A percentile compares a stretch with the other conserved stretches of the same genome.
phyloP scores from a whole-genome alignment of 2,113 vertebrate species.

The Ailurus styani region DNA sequence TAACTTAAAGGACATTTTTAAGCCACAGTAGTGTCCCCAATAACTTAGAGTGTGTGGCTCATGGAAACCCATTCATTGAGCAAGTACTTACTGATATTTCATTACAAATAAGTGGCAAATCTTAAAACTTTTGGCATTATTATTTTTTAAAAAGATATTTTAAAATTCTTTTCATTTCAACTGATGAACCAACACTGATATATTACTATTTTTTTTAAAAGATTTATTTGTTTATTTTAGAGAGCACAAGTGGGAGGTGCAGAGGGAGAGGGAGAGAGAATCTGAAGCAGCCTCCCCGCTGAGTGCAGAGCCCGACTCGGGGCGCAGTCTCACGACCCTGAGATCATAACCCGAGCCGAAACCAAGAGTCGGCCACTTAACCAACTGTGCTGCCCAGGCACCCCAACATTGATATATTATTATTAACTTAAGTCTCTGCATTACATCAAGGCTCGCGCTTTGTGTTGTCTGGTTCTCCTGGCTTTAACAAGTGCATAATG shows the following conservation, averaged over 20 bases:
- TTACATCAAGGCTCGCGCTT: neutral
- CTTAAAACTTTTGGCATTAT: neutral
- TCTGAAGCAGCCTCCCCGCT: neutral
- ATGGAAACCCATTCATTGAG: conserved; percentile 14
- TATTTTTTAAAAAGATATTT: neutral
- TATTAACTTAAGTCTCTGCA: neutral
- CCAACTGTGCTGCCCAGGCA: neutral
- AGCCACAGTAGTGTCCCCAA: neutral
- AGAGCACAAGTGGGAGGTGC: neutral
- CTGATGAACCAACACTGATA: neutral
- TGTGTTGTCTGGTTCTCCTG: neutral
- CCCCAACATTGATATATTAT: neutral
- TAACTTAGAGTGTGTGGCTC: neutral
- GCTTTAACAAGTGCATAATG: neutral
- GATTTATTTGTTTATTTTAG: neutral
- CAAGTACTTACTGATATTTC: conserved; percentile 1
- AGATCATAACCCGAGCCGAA: neutral
- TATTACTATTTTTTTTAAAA: neutral
- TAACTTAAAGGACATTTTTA: conserved; percentile 26
- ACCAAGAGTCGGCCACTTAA: neutral
- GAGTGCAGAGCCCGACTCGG: neutral
- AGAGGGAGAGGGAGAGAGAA: neutral
- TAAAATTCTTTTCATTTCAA: neutral
- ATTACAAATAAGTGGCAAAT: neutral
- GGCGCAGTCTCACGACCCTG: neutral